Conservation (phyloP, 2,113 vertebrate species). For the Elephas maximus region DNA sequence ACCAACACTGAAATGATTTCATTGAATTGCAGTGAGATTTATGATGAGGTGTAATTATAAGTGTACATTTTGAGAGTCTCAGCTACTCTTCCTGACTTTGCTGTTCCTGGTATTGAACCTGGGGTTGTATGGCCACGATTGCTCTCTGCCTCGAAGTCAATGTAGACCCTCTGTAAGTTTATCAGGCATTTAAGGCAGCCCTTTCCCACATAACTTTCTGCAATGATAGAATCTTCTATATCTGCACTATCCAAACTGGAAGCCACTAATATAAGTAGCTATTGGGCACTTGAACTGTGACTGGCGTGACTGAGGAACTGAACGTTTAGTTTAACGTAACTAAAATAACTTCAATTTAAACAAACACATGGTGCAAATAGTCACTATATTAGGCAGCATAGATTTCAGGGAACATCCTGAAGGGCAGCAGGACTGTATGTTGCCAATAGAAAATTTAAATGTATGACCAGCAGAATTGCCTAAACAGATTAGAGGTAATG, state of each 20-base stretch:
- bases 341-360: slow-evolving; percentile 32
- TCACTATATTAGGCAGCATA: background rate
- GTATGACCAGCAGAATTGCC: background rate
- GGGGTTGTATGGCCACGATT: background rate
- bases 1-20: slow-evolving; percentile 66
- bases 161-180: background rate
- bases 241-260: background rate
- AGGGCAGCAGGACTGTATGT: background rate
- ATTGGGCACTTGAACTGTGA: background rate
- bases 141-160: slow-evolving; percentile 59
- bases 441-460: background rate
- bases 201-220: background rate
- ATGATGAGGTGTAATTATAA: slow-evolving; percentile 62
- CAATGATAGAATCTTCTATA: background rate
- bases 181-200: background rate
- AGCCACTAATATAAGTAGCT: background rate
- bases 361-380: background rate
- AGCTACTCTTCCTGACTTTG: slow-evolving; percentile 50
- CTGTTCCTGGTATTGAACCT: slow-evolving; percentile 63
- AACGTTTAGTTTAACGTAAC: background rate
- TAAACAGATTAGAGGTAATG: slow-evolving; percentile 14
- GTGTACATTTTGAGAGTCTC: background rate
- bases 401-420: background rate
- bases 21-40: slow-evolving; percentile 57
- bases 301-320: background rate